Conservation (phyloP, 2,113 vertebrate genomes). For the Glaucidium brasilianum region DNA sequence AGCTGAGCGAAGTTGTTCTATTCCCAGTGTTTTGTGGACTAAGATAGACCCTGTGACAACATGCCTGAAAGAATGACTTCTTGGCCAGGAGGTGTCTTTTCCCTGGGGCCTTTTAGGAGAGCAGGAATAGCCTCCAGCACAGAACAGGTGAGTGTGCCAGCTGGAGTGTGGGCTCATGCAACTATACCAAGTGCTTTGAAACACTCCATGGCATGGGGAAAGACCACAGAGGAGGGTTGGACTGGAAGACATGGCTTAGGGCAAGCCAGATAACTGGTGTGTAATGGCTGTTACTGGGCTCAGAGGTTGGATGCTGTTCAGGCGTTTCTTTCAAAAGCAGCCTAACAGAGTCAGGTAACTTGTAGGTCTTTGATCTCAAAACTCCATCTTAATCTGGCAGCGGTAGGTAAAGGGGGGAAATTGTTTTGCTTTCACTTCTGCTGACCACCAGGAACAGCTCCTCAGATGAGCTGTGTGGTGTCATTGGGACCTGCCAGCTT, state of each 20-base stretch:
- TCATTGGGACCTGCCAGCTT: neutral
- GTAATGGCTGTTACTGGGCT: neutral
- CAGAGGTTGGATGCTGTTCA: neutral
- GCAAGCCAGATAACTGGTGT: neutral
- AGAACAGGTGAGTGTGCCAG: neutral
- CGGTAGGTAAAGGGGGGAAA: neutral
- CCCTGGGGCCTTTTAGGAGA: neutral
- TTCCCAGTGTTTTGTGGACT: neutral
- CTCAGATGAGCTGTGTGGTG: too few relatives aligned
- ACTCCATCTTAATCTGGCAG: neutral
- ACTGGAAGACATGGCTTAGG: neutral
- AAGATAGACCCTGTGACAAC: rapidly evolving
- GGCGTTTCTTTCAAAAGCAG: neutral
- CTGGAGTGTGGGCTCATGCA: rapidly evolving
- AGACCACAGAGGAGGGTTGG: neutral
- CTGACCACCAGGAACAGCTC: neutral
- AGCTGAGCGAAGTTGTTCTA: neutral
- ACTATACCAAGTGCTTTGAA: neutral
- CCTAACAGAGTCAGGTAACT: neutral
- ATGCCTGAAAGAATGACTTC: neutral
- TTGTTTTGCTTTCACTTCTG: neutral
- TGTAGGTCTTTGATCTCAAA: neutral
- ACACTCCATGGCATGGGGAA: neutral
- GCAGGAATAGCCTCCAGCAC: neutral
- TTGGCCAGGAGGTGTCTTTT: neutral